Conservation (phyloP, 1,140 invertebrate species). For the Caligus rogercresseyi region DNA sequence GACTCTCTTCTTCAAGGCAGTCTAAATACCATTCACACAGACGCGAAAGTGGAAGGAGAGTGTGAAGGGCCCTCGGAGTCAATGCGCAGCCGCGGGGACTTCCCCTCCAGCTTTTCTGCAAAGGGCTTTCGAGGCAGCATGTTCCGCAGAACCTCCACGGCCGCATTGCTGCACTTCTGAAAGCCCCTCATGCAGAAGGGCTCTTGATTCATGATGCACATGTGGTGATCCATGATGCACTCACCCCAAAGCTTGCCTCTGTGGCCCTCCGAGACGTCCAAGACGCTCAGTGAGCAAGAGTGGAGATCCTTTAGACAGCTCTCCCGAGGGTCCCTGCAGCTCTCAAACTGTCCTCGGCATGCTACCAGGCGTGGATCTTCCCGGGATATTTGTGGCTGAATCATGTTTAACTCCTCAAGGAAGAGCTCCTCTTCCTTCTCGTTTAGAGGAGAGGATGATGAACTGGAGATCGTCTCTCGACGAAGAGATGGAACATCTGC, state of each 20-base stretch:
- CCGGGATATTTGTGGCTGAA: neutral
- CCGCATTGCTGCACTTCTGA: neutral
- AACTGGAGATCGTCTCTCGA: neutral
- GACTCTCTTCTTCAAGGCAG: neutral
- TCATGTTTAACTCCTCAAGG: neutral
- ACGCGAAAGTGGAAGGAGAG: neutral
- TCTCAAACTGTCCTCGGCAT: neutral
- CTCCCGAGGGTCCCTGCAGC: neutral
- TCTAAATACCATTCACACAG: neutral
- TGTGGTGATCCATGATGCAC: conserved; percentile 8
- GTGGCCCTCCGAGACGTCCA: neutral
- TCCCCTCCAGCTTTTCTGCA: neutral
- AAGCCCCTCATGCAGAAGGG: conserved; percentile 5
- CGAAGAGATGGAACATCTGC: neutral
- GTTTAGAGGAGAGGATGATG: neutral
- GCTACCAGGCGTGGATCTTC: neutral
- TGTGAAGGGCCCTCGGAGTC: neutral
- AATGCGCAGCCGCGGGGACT: neutral
- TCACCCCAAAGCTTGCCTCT: neutral
- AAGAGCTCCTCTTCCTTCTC: neutral
- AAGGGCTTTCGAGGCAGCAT: neutral
- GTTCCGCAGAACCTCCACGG: neutral
- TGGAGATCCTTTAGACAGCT: neutral
- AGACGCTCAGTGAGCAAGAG: neutral
- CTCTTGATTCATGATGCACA: conserved; percentile 12